Base-by-base conservation (phyloP, 2,113 vertebrate genomes). In the Plecotus auritus region DNA sequence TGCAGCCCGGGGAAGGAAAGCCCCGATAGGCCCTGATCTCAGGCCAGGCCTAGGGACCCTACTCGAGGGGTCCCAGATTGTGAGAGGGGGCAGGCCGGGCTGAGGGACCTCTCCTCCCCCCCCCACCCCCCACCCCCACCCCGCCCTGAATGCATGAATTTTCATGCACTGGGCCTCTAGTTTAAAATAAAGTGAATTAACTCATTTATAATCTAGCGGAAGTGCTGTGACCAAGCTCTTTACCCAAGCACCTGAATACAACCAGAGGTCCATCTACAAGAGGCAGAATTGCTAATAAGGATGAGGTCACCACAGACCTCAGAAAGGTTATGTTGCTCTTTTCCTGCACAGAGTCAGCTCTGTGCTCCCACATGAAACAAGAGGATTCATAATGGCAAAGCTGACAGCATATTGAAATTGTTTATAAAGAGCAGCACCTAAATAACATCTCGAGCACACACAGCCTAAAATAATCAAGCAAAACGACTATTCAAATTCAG, bases 151-250 rank as follows among this genome's bases (percentile, higher is more conserved):
- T 22, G 20, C 54, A 56, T 2, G 20, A 56, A 56, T 56, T 56
- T 56, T 56, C 54, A 56, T 56, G 54, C 20, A 56, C 54, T 22
- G 54, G 54, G 54, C 20, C 54, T 56, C 54, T 56, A 56, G 54
- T 97, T 97, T 97, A 96, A 98, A 97, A 82, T 66, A 83, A 92
- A 73, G 70, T 42, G 67, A 96, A 67, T 59, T 35, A 49, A 42
- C 47, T 88, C 45, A 61, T 69, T 83, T 87, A 91, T 37, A 91
- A 78, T 16, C 13, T 18, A 42, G 51, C 23, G 70, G n/a, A 90
- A 86, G 20, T 14, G 13, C 4, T 28, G 0, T 40, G n/a, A 45
- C 28, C 37, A 45, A 74, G 32, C 14, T n/a, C 73, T 85, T 72
- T 54, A 51, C 45, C 11, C 18, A 77, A 35, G 51, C 64, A 83